A percentile compares a stretch with the other conserved stretches of the same genome.
phyloP scores from a whole-genome alignment of 1,140 invertebrate species.

The Drosophila hydei region DNA sequence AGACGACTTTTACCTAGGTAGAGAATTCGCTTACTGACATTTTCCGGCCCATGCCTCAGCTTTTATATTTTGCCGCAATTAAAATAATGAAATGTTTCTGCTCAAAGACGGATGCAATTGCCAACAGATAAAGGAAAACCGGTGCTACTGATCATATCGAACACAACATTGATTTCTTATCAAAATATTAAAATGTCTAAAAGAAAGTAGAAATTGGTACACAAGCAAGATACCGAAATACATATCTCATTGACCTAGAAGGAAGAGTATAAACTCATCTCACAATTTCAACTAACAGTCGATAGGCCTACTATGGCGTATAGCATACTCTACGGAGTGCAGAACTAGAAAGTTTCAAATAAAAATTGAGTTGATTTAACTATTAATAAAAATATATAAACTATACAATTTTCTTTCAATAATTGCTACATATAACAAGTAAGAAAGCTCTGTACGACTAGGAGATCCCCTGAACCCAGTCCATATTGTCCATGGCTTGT shows the following conservation, averaged over 20 bases:
- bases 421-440: too few species aligned
- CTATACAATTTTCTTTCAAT: too few species aligned
- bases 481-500: too few species aligned
- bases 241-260: neutral
- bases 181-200: slow-evolving; percentile 16
- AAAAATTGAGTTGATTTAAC: too few species aligned
- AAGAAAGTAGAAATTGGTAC: slow-evolving; percentile 7
- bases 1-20: slow-evolving; percentile 27
- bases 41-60: slow-evolving; percentile 22
- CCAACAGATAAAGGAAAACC: slow-evolving; percentile 48
- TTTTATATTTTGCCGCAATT: slow-evolving; percentile 72
- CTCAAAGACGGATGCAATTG: slow-evolving; percentile 34
- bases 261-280: neutral
- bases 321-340: too few species aligned
- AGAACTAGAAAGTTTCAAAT: too few species aligned
- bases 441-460: too few species aligned
- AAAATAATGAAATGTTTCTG: slow-evolving; percentile 65
- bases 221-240: neutral
- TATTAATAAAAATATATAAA: too few species aligned
- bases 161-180: slow-evolving; percentile 22
- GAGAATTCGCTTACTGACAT: slow-evolving; percentile 39
- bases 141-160: slow-evolving; percentile 43
- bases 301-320: too few species aligned
- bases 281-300: neutral
- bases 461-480: too few species aligned